Base-by-base conservation (phyloP, 2,113 vertebrate genomes). In the Tichodroma muraria region DNA sequence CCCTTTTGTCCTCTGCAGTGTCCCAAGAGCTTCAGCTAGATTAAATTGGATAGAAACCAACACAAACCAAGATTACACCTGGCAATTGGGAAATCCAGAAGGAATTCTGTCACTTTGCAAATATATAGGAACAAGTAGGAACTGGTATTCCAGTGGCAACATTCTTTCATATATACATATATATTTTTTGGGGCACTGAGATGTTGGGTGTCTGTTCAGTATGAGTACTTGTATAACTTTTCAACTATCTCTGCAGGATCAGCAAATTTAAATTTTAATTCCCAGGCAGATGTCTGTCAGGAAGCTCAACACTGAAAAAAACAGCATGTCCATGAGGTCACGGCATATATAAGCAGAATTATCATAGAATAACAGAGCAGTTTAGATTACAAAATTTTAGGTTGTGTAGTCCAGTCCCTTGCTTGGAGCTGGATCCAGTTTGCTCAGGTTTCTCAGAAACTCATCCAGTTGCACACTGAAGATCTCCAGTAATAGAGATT, bases 41-140 rank as follows among this genome's bases (percentile, higher is more conserved):
- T 85, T 89, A 87, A 87, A 76, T 11, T 87, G 89, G 87, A 79
- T 31, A 79, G 61, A 85, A 95, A 91, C 37, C 81, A 96, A 79
- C 53, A 82, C 24, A 89, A 93, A 79, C 31, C 53, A 61, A 93
- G 70, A 87, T 91, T 95, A 93, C n/a, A 89, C 75, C 61, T 85
- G 57, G 40, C n/a, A 87, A 53, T 7, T 69, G 40, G 57, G 61
- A 95, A 87, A 88, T 57, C 70, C 50, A 78, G 61, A 87, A 84
- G 44, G 53, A 94, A 82, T 96, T 94, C 28, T 0, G 0, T 88
- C 89, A 80, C 12, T 76, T 85, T 87, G 49, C 31, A 88, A 76
- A 89, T 87, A 91, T 64, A 37, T 57, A 54, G 23, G 30, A 54
- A 15, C 61, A 85, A 68, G 49, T 40, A 79, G 40, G 28, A 82